Base-by-base conservation (phyloP, 2,888 invertebrate species). In the Metacarcinus magister region DNA sequence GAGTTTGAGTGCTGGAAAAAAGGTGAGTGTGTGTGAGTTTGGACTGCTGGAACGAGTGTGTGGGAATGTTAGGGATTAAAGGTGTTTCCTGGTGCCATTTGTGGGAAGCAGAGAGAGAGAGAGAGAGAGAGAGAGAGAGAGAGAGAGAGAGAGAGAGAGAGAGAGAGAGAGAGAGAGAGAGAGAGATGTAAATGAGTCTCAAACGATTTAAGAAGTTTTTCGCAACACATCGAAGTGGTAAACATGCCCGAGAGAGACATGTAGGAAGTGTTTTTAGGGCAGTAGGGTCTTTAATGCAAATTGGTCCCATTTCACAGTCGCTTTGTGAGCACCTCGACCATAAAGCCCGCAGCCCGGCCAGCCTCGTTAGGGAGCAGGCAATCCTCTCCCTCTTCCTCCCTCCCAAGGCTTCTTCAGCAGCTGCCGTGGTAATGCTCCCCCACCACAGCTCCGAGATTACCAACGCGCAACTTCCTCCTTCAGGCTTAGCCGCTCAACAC, bases 221-320 rank as follows among this genome's bases (percentile, higher is more conserved):
- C 54, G 3, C 16, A 54, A 54, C 54, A 54, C 10, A 54, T 54
- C 16, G 16, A 54, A 54, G 10, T 54, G 10, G 54, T 54, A 54
- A 54, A 54, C 8, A 8, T 54, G 54, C 0, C 54, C 54, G 16
- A 67, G 67, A 67, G 67, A 67, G 67, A 67, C 67, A n/a, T n/a
- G 67, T 23, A n/a, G 67, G n/a, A 67, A 67, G 67, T 67, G 67
- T 67, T 67, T 67, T n/a, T 67, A n/a, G 67, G n/a, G 67, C 67
- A 23, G 67, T 67, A 7, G 67, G 67, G 67, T 67, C 67, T 67
- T 67, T 67, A 67, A 67, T 67, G 67, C 67, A 67, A 67, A 67
- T 67, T 67, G 67, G 67, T n/a, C 67, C 67, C 67, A 67, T 67
- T 67, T 67, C 67, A 67, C 67, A 67, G 67, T 67, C 67, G 67